These are phyloP conservation scores for Calypte anna DNA, from an alignment of 2,113 vertebrate genomes.

Conservation along the genomic window DNA sequence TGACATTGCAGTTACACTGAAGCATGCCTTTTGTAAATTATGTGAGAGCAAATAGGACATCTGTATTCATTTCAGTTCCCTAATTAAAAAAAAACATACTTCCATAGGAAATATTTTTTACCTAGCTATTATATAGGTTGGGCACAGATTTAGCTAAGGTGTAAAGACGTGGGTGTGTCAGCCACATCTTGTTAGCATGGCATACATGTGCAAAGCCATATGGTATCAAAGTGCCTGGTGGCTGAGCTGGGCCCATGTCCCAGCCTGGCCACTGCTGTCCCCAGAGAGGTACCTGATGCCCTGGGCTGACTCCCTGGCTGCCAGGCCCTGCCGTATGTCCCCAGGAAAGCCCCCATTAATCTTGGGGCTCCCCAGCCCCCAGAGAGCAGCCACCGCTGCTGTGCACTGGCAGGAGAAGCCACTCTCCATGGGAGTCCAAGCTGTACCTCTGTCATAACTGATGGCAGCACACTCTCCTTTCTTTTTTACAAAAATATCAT, in stretches of 20 bases:
- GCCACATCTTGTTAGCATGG: background rate
- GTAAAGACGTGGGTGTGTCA: background rate
- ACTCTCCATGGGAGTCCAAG: background rate
- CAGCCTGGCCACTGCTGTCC: background rate
- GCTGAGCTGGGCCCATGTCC: fast-evolving
- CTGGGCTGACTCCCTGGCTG: background rate
- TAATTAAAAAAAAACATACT: background rate
- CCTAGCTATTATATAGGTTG: background rate
- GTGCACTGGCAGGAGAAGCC: background rate
- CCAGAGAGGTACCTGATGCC: too few species aligned
- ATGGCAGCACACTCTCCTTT: fast-evolving
- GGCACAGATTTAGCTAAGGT: background rate
- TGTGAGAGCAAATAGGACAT: background rate
- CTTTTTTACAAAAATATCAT: background rate
- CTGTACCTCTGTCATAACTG: too few species aligned
- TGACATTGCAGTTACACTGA: background rate
- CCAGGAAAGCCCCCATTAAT: too few species aligned
- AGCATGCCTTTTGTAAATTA: background rate
- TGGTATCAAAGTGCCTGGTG: too few species aligned
- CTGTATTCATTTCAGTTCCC: background rate
- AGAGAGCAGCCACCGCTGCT: fast-evolving
- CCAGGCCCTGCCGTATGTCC: background rate
- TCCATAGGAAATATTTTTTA: background rate
- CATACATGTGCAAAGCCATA: too few species aligned
- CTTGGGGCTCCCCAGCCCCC: background rate